Evolutionary conservation across 2,113 vertebrate genomes (phyloP).

Genomic region (Phasianus colchicus): DNA sequence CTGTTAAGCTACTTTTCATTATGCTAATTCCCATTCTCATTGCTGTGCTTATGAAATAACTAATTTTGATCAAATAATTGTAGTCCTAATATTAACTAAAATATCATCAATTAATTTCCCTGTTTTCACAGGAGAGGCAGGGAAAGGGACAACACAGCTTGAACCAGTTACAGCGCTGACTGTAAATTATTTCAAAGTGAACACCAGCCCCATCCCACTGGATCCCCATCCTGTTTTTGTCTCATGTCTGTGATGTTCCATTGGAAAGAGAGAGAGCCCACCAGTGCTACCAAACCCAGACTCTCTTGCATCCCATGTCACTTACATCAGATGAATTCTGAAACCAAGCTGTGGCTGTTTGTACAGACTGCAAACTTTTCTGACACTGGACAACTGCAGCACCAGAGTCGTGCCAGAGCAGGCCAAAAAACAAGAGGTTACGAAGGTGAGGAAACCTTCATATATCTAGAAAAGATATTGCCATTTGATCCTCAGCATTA

Average conservation of each 20-base stretch:
- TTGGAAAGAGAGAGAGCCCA: background rate
- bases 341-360: background rate
- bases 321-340: background rate
- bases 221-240: background rate
- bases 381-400: background rate
- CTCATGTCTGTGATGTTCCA: fast-evolving
- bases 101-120: background rate
- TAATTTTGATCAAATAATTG: conserved; percentile 38
- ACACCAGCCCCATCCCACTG: background rate
- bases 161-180: background rate
- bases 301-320: background rate
- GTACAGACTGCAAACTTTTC: background rate
- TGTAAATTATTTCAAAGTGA: background rate
- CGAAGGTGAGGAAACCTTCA: background rate
- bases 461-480: background rate
- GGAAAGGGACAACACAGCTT: background rate
- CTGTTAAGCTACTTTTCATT: conserved; percentile 12
- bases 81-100: background rate
- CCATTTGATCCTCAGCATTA: background rate
- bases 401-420: background rate
- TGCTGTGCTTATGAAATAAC: background rate
- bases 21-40: background rate
- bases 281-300: background rate
- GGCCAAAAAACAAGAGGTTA: background rate
- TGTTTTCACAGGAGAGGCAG: background rate